phyloP scores from a whole-genome alignment of 2,113 vertebrate species.

The Callorhinus ursinus region DNA sequence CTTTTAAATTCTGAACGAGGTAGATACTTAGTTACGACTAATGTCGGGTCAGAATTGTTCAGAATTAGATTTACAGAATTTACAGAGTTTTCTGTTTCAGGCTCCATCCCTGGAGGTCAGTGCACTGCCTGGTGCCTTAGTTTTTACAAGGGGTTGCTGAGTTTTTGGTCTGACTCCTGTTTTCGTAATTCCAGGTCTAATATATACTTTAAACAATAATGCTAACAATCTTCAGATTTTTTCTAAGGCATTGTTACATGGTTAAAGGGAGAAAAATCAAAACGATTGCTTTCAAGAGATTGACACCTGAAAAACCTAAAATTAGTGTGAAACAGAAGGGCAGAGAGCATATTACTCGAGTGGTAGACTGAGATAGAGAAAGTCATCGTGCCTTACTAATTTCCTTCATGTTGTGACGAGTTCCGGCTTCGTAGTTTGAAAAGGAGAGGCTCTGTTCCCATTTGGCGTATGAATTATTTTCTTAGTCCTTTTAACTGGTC shows the following conservation, averaged over 20 bases:
- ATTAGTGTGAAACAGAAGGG: not conserved
- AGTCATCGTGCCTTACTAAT: not conserved
- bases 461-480: not conserved
- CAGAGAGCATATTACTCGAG: not conserved
- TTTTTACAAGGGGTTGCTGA: not conserved
- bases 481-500: not conserved
- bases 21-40: not conserved
- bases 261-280: not conserved
- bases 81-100: not conserved
- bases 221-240: not conserved
- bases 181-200: not conserved
- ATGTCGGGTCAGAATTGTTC: not conserved
- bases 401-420: not conserved
- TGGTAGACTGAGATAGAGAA: not conserved
- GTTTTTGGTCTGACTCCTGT: not conserved
- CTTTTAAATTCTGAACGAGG: not conserved
- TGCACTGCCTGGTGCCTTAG: not conserved
- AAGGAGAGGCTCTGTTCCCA: not conserved
- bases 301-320: not conserved
- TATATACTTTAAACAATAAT: not conserved
- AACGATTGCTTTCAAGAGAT: conserved; percentile 10
- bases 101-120: not conserved
- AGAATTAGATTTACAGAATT: not conserved
- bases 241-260: not conserved
- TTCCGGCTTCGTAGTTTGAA: not conserved